These are phyloP conservation scores for Rhagonycha lutea DNA, from an alignment of 2,888 invertebrate species.

Conservation along the genomic window DNA sequence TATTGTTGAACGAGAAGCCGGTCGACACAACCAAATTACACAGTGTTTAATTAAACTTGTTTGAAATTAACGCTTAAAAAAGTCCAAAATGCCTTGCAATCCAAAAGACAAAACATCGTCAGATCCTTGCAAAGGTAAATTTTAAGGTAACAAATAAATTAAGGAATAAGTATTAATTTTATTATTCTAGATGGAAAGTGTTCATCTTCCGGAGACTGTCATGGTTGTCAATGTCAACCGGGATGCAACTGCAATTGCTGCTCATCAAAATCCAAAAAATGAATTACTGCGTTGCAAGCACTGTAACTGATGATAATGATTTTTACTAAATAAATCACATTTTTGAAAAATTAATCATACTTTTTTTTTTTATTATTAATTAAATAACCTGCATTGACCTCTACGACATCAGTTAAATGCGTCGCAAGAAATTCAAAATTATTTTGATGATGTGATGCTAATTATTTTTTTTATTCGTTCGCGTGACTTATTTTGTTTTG, in stretches of 20 bases:
- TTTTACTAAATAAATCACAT: background rate
- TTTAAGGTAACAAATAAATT: background rate
- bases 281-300: background rate
- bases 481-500: no score
- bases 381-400: background rate
- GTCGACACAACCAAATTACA: no score
- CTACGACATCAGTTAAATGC: no score
- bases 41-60: background rate
- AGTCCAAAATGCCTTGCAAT: background rate
- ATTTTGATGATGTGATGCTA: no score
- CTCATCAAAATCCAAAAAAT: slow-evolving; percentile 7
- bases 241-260: slow-evolving; percentile 26
- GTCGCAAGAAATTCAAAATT: no score
- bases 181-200: slow-evolving; percentile 30
- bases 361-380: background rate
- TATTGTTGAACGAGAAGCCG: background rate
- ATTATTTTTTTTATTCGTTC: no score
- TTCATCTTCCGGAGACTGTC: slow-evolving; percentile 7
- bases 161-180: background rate
- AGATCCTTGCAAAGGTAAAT: slow-evolving; percentile 18
- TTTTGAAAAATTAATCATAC: background rate
- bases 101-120: slow-evolving; percentile 7
- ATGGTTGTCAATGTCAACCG: slow-evolving; percentile 18
- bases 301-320: background rate
- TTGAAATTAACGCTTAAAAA: background rate